Conservation (phyloP, 2,113 vertebrate species). For the Paracanthobrama guichenoti region DNA sequence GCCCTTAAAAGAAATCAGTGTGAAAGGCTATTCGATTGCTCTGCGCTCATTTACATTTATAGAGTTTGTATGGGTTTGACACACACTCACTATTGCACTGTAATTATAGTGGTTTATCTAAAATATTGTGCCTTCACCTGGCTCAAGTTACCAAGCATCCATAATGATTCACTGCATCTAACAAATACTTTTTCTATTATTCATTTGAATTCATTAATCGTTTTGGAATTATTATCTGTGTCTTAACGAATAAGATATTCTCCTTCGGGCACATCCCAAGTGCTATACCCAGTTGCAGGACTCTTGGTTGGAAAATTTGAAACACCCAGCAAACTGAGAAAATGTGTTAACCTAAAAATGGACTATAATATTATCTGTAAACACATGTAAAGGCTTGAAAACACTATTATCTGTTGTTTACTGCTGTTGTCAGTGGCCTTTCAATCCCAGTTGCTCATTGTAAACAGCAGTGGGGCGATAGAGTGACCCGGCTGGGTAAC, state of each 20-base stretch:
- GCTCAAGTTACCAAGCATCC: neutral
- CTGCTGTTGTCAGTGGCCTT: slow-evolving; percentile 10
- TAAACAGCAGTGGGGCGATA: slow-evolving; percentile 29
- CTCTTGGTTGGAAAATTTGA: neutral
- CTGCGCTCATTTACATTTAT: neutral
- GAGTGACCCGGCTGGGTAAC: slow-evolving; percentile 34
- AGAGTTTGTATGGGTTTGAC: neutral
- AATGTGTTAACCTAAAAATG: neutral
- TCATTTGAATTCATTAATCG: neutral
- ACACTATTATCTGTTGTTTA: slow-evolving; percentile 3
- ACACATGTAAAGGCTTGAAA: neutral
- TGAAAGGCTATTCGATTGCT: neutral
- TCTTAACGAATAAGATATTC: neutral
- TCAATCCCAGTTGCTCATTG: slow-evolving; percentile 12
- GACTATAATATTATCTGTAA: neutral
- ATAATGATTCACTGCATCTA: neutral
- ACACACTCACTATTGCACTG: neutral
- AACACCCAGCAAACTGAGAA: neutral
- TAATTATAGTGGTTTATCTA: neutral
- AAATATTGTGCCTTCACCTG: neutral
- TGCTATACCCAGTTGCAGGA: no score
- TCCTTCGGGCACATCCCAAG: neutral
- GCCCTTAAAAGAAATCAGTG: neutral
- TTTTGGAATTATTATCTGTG: no score
- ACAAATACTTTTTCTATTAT: neutral